These are phyloP conservation scores for Dromiciops gliroides DNA, from an alignment of 2,113 vertebrate genomes.

Conservation along the genomic window DNA sequence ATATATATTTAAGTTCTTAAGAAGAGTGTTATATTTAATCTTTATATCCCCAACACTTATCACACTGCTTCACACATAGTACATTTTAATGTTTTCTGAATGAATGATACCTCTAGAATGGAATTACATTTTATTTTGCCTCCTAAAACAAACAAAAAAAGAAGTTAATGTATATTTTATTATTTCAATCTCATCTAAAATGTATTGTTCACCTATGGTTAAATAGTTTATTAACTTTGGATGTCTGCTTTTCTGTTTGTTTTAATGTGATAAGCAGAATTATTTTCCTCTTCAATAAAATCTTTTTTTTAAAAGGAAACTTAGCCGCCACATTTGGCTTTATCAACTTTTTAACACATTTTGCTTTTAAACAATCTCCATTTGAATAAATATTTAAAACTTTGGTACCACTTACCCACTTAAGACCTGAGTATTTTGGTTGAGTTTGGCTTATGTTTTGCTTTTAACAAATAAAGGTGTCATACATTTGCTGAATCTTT, in stretches of 20 bases:
- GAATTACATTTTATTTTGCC: background rate
- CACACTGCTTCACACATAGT: background rate
- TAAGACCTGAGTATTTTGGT: background rate
- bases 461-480: background rate
- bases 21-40: background rate
- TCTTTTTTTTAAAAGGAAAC: background rate
- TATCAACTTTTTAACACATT: background rate
- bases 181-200: background rate
- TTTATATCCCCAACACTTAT: background rate
- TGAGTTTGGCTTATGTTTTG: background rate
- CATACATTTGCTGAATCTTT: background rate
- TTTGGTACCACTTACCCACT: background rate
- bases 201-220: background rate
- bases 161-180: background rate
- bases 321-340: background rate
- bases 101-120: background rate
- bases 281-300: background rate
- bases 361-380: conserved; percentile 5
- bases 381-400: background rate
- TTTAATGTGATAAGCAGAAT: background rate
- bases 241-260: background rate
- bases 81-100: background rate
- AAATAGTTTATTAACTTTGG: conserved; percentile 6
- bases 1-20: background rate
- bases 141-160: too few relatives aligned